Evolutionary conservation across 2,888 invertebrate genomes (phyloP).

Genomic region (Ptilodon capucinus): DNA sequence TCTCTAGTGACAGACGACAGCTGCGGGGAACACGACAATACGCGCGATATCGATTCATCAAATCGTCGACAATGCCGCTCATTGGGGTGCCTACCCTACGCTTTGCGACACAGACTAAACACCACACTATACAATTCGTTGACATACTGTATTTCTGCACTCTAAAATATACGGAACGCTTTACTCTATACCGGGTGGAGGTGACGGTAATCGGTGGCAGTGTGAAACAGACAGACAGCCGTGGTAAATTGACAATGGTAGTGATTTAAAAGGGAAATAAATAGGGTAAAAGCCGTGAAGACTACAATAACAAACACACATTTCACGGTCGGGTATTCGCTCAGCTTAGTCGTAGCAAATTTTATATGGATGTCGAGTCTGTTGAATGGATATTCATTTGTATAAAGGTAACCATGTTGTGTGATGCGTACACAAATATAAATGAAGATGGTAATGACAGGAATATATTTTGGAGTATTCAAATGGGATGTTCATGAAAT

Average conservation of each 20-base stretch:
- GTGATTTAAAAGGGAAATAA: constrained; percentile 77
- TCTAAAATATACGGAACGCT: constrained; percentile 10
- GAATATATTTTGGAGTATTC: not conserved
- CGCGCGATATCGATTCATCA: constrained; percentile 73
- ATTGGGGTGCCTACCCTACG: constrained; percentile 63
- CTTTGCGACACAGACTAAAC: constrained; percentile 46
- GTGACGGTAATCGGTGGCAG: constrained; percentile 47
- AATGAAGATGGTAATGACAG: constrained; percentile 1
- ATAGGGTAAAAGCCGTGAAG: constrained; percentile 75
- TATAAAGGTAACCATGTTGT: constrained; percentile 15
- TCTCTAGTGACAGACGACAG: constrained; percentile 74
- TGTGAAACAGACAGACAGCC: constrained; percentile 65
- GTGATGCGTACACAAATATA: constrained; percentile 7
- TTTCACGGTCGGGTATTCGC: constrained; percentile 68
- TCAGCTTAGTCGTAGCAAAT: constrained; percentile 59
- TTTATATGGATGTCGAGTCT: constrained; percentile 53
- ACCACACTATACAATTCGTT: constrained; percentile 12
- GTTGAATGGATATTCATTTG: constrained; percentile 37
- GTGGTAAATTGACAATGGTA: constrained; percentile 71
- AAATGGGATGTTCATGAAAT: not conserved
- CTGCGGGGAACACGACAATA: constrained; percentile 73
- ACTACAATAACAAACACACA: constrained; percentile 74
- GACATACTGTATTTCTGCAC: constrained; percentile 29
- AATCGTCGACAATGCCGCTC: constrained; percentile 61
- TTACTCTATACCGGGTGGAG: constrained; percentile 44